Evolutionary conservation across 1,140 invertebrate genomes (phyloP), one percentile per base, ranked within the genome.

Genomic region (Bombus sylvicola): DNA sequence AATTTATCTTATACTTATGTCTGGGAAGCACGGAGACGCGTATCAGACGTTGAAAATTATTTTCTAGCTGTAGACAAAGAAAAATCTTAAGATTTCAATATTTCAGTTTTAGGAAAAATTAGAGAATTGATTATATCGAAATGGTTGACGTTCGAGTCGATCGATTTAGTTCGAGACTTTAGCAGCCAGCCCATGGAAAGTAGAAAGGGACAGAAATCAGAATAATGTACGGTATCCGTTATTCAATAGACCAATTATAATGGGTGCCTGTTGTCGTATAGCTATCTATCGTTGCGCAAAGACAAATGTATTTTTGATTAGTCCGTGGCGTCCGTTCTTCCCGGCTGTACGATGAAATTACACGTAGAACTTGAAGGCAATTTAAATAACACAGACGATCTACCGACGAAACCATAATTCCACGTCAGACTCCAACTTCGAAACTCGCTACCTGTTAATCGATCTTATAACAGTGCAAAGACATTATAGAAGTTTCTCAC

Each of bases 401-500:
- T 43, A 53, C 47, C 25, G 10, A n/a, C n/a, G 80, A 66, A 57
- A 72, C 13, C 41, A 25, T 37, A 41, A 81, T 73, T 73, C 71
- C 80, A 43, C 9, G n/a, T 43, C 47, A 53, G 47, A 8, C 47
- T 31, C 5, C 10, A n/a, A 22, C 37, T 1, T 62, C 37, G 10
- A 41, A 43, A 66, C 18, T 37, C 15, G 25, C 34, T 15, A 28
- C 15, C 9, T 64, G 71, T 31, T 75, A 28, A 34, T 78, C 64
- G 43, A 69, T 78, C 64, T 10, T 9, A 28, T 31, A 28, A 43
- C 62, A 31, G 18, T 28, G 77, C 28, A 34, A 53, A n/a, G 66
- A 28, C 8, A 28, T 25, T 34, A 47, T 62, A 59, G 76, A 71
- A 69, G 37, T 82, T 80, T 90, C 88, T 85, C 89, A 87, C 85